phyloP scores from a whole-genome alignment of 2,113 vertebrate species.

The Carollia perspicillata region DNA sequence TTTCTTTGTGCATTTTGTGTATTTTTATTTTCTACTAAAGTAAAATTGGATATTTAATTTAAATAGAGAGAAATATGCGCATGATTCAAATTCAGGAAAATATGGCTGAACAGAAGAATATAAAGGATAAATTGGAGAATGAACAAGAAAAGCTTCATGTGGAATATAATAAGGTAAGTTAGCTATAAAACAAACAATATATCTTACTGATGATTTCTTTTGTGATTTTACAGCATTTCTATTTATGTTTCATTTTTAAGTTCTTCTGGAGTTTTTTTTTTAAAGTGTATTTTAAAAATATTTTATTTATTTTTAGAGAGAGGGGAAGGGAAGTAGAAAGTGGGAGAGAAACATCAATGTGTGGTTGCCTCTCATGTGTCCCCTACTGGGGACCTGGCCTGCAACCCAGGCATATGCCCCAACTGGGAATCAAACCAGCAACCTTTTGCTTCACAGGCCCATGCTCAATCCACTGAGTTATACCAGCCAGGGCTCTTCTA shows the following conservation, averaged over 20 bases:
- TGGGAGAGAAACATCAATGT: no score
- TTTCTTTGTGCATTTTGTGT: slow-evolving; percentile 46
- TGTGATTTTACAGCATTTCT: slow-evolving; percentile 17
- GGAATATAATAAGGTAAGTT: slow-evolving; percentile 95
- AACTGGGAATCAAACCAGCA: no score
- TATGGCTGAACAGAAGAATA: slow-evolving; percentile 97
- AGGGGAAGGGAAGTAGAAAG: no score
- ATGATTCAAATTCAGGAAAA: slow-evolving; percentile 99
- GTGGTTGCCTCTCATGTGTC: no score
- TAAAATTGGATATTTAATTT: slow-evolving; percentile 77
- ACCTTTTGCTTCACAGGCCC: no score
- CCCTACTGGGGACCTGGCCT: no score
- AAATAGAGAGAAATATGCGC: slow-evolving; percentile 97
- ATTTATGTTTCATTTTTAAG: not conserved
- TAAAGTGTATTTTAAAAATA: no score
- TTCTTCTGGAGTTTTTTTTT: not conserved
- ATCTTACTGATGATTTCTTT: not conserved
- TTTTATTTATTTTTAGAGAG: no score
- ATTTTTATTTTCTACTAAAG: slow-evolving; percentile 58
- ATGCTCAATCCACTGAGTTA: no score
- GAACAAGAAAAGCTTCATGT: slow-evolving; percentile 98
- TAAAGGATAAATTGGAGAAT: slow-evolving; percentile 97
- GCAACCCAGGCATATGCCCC: no score
- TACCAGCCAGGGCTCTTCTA: no score
- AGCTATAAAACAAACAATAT: not conserved